Conservation (phyloP, 2,888 invertebrate genomes). For the Orthonevra nobilis region DNA sequence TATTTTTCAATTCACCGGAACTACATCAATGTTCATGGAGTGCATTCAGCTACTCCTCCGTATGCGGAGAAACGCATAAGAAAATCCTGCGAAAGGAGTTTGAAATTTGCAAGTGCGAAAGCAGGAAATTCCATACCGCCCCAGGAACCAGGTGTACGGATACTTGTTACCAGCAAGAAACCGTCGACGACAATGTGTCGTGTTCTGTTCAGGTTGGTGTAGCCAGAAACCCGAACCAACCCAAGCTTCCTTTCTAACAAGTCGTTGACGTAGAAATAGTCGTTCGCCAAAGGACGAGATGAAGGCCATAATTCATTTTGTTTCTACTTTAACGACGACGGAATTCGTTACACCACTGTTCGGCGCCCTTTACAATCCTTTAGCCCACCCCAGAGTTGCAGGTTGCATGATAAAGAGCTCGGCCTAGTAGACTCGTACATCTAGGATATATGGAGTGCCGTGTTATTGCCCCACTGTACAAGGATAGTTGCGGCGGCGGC, state of each 20-base stretch:
- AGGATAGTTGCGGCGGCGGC: slow-evolving; percentile 48
- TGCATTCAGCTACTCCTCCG: not conserved
- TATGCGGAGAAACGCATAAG: slow-evolving; percentile 24
- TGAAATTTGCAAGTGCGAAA: slow-evolving; percentile 62
- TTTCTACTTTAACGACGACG: slow-evolving; percentile 50
- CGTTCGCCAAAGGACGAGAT: slow-evolving; percentile 44
- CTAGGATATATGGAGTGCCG: slow-evolving; percentile 38
- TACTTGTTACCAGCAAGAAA: slow-evolving; percentile 46
- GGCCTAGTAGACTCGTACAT: slow-evolving; percentile 7
- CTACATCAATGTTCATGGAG: not conserved
- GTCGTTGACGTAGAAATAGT: slow-evolving; percentile 11
- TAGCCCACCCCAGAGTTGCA: slow-evolving; percentile 9
- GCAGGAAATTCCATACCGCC: slow-evolving; percentile 52
- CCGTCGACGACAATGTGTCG: slow-evolving; percentile 7
- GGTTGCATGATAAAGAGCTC: slow-evolving; percentile 50
- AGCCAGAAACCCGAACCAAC: slow-evolving; percentile 19
- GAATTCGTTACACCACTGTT: slow-evolving; percentile 28
- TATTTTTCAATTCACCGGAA: slow-evolving; percentile 43
- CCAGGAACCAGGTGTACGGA: no score
- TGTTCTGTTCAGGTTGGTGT: slow-evolving; percentile 10
- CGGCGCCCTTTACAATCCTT: no score
- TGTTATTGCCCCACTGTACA: slow-evolving; percentile 60
- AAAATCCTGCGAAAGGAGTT: slow-evolving; percentile 35
- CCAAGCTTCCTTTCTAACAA: slow-evolving; percentile 18
- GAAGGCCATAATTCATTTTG: slow-evolving; percentile 64